phyloP scores from a whole-genome alignment of 2,113 vertebrate genomes.

The Morphnarchus princeps region DNA sequence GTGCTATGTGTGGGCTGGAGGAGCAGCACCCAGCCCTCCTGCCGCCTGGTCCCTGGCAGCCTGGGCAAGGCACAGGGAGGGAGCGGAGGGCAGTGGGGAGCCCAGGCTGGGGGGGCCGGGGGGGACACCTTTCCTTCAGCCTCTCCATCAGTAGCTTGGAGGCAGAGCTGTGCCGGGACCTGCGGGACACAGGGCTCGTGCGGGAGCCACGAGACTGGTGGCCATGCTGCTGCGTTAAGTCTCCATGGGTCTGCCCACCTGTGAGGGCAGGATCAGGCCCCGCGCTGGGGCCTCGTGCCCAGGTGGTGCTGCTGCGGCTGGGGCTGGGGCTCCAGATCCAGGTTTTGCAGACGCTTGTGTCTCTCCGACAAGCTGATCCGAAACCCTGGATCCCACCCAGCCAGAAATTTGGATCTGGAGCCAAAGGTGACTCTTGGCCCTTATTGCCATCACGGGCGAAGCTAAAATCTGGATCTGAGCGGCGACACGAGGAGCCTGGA shows the following conservation, averaged over 20 bases:
- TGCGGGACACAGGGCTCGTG: background rate
- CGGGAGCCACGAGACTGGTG: background rate
- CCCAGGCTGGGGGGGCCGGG: background rate
- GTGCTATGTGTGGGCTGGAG: background rate
- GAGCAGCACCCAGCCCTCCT: background rate
- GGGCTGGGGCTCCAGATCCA: constrained; percentile 39
- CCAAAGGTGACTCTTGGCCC: constrained; percentile 60
- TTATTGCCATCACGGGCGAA: background rate
- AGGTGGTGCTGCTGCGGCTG: background rate
- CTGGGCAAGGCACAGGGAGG: accelerated
- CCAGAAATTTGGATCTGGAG: constrained; percentile 53
- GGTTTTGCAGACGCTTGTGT: constrained; percentile 12
- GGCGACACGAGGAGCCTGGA: background rate
- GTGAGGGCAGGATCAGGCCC: background rate
- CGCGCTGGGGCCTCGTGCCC: background rate
- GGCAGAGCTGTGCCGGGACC: accelerated
- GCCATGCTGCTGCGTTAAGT: background rate
- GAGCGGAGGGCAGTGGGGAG: accelerated
- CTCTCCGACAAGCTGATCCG: background rate
- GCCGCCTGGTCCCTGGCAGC: background rate
- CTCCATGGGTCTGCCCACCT: background rate
- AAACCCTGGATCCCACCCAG: constrained; percentile 48
- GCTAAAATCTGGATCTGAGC: constrained; percentile 24
- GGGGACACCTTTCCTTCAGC: background rate
- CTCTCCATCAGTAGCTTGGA: accelerated